Percentiles rank a stretch among this genome's conserved stretches.
Conservation (phyloP, 2,888 invertebrate genomes). For the Torymus tubicola region DNA sequence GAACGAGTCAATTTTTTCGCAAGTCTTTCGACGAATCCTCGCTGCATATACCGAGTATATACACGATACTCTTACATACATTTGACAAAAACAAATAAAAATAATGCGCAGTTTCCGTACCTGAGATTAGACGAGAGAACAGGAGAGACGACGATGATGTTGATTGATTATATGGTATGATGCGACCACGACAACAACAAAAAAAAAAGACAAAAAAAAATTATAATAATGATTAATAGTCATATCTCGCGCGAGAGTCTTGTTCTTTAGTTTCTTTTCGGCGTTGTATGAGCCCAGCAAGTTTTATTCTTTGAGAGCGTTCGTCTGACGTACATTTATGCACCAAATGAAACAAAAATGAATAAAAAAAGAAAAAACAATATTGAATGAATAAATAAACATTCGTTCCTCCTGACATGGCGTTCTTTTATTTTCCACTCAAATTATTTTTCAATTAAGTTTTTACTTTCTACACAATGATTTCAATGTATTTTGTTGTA, state of each 20-base stretch:
- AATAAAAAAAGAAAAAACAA: conserved; percentile 23
- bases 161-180: not conserved
- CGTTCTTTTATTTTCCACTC: conserved; percentile 15
- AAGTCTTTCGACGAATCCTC: conserved; percentile 30
- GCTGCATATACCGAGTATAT: not conserved
- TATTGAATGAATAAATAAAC: conserved; percentile 53
- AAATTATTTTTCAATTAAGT: too few relatives aligned
- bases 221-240: not conserved
- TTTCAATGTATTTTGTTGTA: not conserved
- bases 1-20: conserved; percentile 6
- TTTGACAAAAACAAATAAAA: not conserved
- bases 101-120: conserved; percentile 50
- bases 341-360: conserved; percentile 27
- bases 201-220: not conserved
- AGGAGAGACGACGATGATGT: too few relatives aligned
- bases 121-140: conserved; percentile 41
- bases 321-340: conserved; percentile 46
- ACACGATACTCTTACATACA: too few relatives aligned
- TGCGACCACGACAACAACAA: conserved; percentile 12
- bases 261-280: conserved; percentile 3
- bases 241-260: not conserved
- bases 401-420: conserved; percentile 41
- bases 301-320: conserved; percentile 39
- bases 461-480: too few relatives aligned
- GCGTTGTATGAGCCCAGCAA: conserved; percentile 28